Evolutionary conservation across 1,140 invertebrate species (phyloP).

Genomic region (Drosophila miranda): DNA sequence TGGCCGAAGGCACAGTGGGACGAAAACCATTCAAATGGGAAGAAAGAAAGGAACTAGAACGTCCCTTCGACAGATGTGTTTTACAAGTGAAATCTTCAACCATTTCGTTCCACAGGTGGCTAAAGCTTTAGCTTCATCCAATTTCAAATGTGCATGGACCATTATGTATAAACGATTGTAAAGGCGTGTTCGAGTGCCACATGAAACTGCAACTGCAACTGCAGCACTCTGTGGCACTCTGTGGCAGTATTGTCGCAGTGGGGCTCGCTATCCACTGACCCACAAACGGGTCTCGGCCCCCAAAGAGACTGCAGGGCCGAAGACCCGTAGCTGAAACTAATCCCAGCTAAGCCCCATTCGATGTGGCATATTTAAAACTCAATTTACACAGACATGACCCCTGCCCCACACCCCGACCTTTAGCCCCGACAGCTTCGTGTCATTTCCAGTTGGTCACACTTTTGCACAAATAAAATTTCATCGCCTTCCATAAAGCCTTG

Average conservation of each 20-base stretch:
- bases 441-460: constrained; percentile 57
- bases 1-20: constrained; percentile 7
- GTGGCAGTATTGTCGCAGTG: constrained; percentile 30
- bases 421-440: constrained; percentile 27
- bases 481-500: constrained; percentile 52
- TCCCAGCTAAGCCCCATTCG: constrained; percentile 40
- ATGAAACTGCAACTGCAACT: constrained; percentile 33
- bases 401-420: constrained; percentile 22
- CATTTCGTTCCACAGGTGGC: constrained; percentile 41
- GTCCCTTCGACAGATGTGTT: no score
- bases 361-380: constrained; percentile 62
- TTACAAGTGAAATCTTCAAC: no score
- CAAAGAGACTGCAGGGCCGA: constrained; percentile 22
- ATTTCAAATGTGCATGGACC: constrained; percentile 63
- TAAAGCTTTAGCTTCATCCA: constrained; percentile 52
- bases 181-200: constrained; percentile 2
- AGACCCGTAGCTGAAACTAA: constrained; percentile 31
- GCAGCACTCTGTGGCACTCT: no score
- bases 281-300: constrained; percentile 21
- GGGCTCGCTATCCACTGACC: constrained; percentile 49
- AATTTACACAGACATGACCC: constrained; percentile 22
- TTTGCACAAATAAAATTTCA: constrained; percentile 53
- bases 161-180: constrained; percentile 36
- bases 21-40: not conserved
- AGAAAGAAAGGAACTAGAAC: not conserved